phyloP scores from a whole-genome alignment of 2,888 invertebrate species.

The Euplagia quadripunctaria region DNA sequence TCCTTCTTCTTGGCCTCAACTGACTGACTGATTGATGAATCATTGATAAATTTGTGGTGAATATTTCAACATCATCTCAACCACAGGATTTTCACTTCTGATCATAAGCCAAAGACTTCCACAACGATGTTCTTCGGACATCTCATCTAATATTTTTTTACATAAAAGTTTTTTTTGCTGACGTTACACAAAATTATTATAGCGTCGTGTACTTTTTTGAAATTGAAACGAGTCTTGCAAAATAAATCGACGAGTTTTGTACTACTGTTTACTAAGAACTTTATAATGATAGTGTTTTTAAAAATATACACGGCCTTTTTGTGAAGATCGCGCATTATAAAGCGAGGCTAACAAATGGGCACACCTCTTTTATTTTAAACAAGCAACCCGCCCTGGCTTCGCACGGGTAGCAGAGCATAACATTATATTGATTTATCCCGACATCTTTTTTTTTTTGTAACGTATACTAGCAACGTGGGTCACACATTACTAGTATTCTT shows the following conservation, averaged over 20 bases:
- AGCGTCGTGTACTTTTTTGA: slow-evolving; percentile 59
- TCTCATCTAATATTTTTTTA: not conserved
- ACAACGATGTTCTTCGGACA: not conserved
- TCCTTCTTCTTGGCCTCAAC: too few species aligned
- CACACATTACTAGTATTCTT: too few species aligned
- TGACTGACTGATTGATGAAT: not conserved
- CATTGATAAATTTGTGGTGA: not conserved
- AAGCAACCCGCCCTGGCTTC: too few species aligned
- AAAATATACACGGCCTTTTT: slow-evolving; percentile 32
- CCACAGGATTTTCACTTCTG: not conserved
- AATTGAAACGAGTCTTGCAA: slow-evolving; percentile 62
- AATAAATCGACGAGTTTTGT: slow-evolving; percentile 56
- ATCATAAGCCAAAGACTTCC: not conserved
- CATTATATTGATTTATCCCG: too few species aligned
- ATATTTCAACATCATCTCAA: not conserved
- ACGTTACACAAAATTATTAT: slow-evolving; percentile 63
- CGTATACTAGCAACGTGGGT: too few species aligned
- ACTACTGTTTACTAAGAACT: slow-evolving; percentile 59
- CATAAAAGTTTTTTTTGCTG: slow-evolving; percentile 32
- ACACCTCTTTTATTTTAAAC: slow-evolving; percentile 7
- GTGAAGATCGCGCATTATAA: slow-evolving; percentile 14
- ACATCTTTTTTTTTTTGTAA: too few species aligned
- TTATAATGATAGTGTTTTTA: slow-evolving; percentile 42
- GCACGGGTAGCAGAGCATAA: too few species aligned
- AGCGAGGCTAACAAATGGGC: slow-evolving; percentile 9